Evolutionary conservation across 2,797 vertebrate species (phyloP).

Genomic region (Gymnothorax reevesii): DNA sequence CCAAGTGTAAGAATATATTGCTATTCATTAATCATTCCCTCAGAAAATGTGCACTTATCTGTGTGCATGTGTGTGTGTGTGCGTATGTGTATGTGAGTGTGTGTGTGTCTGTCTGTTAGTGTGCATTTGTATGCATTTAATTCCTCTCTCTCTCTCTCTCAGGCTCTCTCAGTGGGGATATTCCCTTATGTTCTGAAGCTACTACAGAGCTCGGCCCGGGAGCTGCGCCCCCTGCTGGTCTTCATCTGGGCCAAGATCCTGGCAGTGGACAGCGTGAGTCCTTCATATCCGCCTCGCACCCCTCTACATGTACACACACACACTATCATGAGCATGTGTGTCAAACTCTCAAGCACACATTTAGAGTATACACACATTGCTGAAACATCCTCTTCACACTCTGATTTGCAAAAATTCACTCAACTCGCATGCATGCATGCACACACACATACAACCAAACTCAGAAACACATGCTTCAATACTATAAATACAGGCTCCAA

Average conservation of each 20-base stretch:
- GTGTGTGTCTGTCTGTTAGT: background rate
- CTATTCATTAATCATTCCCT: too few species aligned
- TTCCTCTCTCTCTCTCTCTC: background rate
- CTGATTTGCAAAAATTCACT: too few species aligned
- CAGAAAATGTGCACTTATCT: background rate
- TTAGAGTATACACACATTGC: background rate
- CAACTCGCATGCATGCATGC: too few species aligned
- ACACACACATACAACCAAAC: slow-evolving; percentile 1
- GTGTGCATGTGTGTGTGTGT: background rate
- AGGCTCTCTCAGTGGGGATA: slow-evolving; percentile 96
- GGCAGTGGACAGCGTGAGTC: slow-evolving; percentile 96
- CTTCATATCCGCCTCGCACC: background rate
- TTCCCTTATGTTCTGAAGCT: slow-evolving; percentile 96
- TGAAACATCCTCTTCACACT: too few species aligned
- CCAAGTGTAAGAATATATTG: too few species aligned
- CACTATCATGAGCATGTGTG: background rate
- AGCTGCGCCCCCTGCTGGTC: slow-evolving; percentile 91
- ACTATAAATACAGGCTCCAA: background rate
- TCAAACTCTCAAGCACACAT: background rate
- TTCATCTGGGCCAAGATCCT: slow-evolving; percentile 99
- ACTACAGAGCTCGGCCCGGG: slow-evolving; percentile 93
- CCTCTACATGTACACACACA: slow-evolving; percentile 1
- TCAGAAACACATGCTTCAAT: background rate
- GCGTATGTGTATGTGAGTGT: too few species aligned
- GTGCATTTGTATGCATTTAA: slow-evolving; percentile 22